Evolutionary conservation across 2,797 vertebrate genomes (phyloP).

Genomic region (Coranthus polyacanthus): DNA sequence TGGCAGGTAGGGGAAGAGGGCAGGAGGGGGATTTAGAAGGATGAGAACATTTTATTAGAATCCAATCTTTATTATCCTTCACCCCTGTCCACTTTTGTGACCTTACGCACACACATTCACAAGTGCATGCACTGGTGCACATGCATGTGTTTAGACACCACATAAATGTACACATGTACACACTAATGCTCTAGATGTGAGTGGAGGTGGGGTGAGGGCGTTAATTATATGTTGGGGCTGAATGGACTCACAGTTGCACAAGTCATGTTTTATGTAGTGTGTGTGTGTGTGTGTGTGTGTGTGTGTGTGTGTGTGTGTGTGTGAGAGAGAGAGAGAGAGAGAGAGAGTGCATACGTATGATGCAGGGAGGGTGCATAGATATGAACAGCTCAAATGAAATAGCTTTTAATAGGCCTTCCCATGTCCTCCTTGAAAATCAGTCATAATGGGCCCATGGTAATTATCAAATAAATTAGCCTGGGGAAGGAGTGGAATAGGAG

Average conservation of each 20-base stretch:
- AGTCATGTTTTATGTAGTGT: conserved; percentile 38
- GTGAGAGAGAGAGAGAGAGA: too few relatives aligned
- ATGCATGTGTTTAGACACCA: conserved; percentile 15
- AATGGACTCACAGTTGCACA: conserved; percentile 60
- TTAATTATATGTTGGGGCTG: conserved; percentile 70
- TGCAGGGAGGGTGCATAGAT: conserved; percentile 31
- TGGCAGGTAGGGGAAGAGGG: conserved; percentile 72
- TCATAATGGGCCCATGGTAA: conserved; percentile 79
- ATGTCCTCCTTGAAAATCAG: conserved; percentile 78
- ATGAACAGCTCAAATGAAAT: conserved; percentile 78
- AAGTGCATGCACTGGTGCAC: conserved; percentile 37
- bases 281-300: conserved; percentile 6
- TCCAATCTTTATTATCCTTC: conserved; percentile 82
- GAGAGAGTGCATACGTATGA: conserved; percentile 7
- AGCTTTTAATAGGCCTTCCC: conserved; percentile 82
- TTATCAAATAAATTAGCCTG: conserved; percentile 78
- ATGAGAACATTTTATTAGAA: conserved; percentile 83
- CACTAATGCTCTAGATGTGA: conserved; percentile 32
- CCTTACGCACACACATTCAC: conserved; percentile 33
- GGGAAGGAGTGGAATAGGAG: conserved; percentile 44
- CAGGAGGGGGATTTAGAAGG: conserved; percentile 69
- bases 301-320: neutral
- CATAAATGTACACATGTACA: conserved; percentile 27
- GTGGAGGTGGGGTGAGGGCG: conserved; percentile 48
- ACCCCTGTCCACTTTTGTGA: conserved; percentile 53